Conservation (phyloP, 2,797 vertebrate genomes). For the Nannoperca obscura region DNA sequence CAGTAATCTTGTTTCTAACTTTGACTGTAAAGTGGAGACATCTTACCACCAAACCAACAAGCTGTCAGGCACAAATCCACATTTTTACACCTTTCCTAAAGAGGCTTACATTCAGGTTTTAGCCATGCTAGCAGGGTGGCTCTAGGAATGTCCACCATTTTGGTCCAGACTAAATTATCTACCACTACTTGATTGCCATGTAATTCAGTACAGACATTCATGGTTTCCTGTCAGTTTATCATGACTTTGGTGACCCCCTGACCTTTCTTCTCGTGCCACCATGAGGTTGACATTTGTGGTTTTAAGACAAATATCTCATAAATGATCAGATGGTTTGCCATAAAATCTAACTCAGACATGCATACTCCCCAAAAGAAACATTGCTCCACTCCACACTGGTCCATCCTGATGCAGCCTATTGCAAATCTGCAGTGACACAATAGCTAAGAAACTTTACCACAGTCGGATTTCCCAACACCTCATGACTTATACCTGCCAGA, state of each 20-base stretch:
- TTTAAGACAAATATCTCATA: background rate
- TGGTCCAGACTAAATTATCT: background rate
- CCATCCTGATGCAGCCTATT: constrained; percentile 2
- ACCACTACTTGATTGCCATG: background rate
- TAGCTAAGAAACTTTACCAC: background rate
- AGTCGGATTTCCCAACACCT: background rate
- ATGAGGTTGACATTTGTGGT: background rate
- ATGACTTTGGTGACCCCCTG: background rate
- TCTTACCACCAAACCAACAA: background rate
- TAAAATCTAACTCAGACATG: background rate
- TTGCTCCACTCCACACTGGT: too few relatives aligned
- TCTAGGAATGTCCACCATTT: background rate
- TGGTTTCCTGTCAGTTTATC: background rate
- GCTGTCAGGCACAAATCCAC: constrained; percentile 4
- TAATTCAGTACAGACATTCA: background rate
- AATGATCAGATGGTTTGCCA: background rate
- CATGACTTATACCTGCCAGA: constrained; percentile 5
- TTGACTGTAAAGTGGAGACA: background rate
- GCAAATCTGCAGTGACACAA: constrained; percentile 7
- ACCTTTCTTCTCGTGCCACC: background rate
- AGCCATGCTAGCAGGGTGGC: background rate
- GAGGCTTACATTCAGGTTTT: background rate
- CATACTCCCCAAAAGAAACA: too few relatives aligned
- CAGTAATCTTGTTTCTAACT: background rate
- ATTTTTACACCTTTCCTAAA: background rate